Evolutionary conservation across 2,888 invertebrate genomes (phyloP).

Genomic region (Caenorhabditis macrosperma): DNA sequence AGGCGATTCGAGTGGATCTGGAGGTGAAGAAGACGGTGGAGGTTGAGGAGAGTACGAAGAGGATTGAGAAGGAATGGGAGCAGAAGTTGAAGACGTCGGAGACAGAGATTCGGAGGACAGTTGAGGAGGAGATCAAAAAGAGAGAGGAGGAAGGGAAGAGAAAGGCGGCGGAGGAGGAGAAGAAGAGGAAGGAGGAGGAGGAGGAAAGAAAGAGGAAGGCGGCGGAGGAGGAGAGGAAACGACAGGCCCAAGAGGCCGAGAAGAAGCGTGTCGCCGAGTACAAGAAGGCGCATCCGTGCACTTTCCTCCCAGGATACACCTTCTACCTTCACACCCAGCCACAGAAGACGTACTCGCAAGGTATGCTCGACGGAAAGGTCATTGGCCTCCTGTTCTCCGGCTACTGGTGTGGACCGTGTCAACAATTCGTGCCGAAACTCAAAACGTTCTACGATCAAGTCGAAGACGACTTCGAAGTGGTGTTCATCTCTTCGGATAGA

Average conservation of each 20-base stretch:
- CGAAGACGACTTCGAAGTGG: slow-evolving; percentile 21
- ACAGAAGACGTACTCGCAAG: not conserved
- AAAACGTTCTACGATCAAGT: slow-evolving; percentile 18
- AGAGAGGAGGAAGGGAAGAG: not conserved
- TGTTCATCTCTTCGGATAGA: slow-evolving; percentile 18
- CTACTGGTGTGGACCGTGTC: slow-evolving; percentile 20
- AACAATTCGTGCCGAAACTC: slow-evolving; percentile 17
- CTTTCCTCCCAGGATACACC: not conserved
- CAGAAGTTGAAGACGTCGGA: not conserved
- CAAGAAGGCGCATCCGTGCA: not conserved
- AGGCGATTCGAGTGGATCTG: too few relatives aligned
- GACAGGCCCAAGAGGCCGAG: not conserved
- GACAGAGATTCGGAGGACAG: not conserved
- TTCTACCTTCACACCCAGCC: not conserved
- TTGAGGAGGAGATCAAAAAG: not conserved
- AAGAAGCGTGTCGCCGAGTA: not conserved
- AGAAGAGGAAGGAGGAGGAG: not conserved
- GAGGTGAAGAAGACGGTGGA: too few relatives aligned
- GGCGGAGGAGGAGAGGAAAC: not conserved
- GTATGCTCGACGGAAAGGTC: slow-evolving; percentile 8
- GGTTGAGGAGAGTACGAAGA: slow-evolving; percentile 10
- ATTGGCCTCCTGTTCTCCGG: slow-evolving; percentile 35
- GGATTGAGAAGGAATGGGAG: not conserved
- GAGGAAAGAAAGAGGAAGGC: not conserved
- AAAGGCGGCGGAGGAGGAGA: not conserved